Conservation (phyloP, 2,888 invertebrate genomes). For the Allolobophora icterica region DNA sequence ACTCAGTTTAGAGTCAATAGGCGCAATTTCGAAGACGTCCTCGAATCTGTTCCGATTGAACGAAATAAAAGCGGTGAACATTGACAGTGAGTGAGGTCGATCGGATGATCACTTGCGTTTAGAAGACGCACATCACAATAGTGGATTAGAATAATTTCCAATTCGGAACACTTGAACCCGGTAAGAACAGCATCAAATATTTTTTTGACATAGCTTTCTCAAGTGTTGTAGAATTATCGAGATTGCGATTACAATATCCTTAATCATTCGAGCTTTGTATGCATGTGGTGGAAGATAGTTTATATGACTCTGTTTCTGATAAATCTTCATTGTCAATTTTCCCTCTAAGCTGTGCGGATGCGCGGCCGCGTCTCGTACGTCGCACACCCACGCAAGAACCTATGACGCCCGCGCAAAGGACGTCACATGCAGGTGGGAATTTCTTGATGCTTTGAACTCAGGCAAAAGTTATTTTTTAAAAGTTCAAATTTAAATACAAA, state of each 20-base stretch:
- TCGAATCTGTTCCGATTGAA: not conserved
- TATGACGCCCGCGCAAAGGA: too few relatives aligned
- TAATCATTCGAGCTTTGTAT: not conserved
- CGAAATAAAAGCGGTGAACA: not conserved
- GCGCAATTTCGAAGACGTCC: too few relatives aligned
- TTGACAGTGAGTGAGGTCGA: not conserved
- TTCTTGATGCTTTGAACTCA: too few relatives aligned
- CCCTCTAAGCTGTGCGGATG: too few relatives aligned
- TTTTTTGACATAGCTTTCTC: not conserved
- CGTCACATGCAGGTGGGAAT: too few relatives aligned
- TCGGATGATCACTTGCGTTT: too few relatives aligned
- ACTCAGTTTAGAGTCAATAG: not conserved
- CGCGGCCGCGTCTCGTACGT: too few relatives aligned
- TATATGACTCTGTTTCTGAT: not conserved
- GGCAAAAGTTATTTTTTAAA: too few relatives aligned
- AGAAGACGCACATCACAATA: not conserved
- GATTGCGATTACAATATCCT: not conserved
- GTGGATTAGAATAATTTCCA: not conserved
- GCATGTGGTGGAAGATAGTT: not conserved
- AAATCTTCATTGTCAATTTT: not conserved
- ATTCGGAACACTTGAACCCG: not conserved
- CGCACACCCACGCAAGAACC: too few relatives aligned
- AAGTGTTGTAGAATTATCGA: too few relatives aligned
- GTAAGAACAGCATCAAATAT: not conserved
- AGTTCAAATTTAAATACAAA: too few relatives aligned